A percentile compares a stretch with the other conserved stretches of the same genome.
These are phyloP conservation scores for Lithophane semibrunnea DNA, from an alignment of 2,888 invertebrate species.

Conservation along the genomic window DNA sequence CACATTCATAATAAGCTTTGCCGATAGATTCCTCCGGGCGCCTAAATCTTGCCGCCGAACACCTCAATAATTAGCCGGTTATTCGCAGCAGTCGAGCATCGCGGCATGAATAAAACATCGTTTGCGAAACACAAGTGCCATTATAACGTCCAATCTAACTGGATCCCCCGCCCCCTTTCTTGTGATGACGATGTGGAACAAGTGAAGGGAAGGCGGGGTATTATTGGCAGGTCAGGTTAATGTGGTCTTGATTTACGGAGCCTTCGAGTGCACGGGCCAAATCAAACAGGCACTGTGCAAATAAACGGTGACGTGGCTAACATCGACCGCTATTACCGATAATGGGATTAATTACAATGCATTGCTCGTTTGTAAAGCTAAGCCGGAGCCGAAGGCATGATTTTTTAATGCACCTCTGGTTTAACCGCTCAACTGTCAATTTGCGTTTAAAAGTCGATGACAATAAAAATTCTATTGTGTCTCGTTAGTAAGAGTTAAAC, in stretches of 20 bases:
- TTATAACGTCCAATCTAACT: conserved; percentile 72
- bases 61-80: conserved; percentile 88
- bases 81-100: conserved; percentile 83
- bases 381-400: conserved; percentile 26
- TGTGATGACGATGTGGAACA: conserved; percentile 37
- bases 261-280: conserved; percentile 76
- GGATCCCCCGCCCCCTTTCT: conserved; percentile 65
- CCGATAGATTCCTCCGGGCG: conserved; percentile 68
- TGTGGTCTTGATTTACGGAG: conserved; percentile 72
- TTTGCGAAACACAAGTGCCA: conserved; percentile 82
- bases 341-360: conserved; percentile 82
- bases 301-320: conserved; percentile 81
- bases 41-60: conserved; percentile 80
- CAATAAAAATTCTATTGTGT: too few relatives aligned
- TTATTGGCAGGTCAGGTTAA: conserved; percentile 67
- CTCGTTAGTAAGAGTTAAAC: too few relatives aligned
- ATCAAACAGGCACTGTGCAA: conserved; percentile 78
- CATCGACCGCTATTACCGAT: conserved; percentile 76
- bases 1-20: conserved; percentile 72
- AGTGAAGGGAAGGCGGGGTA: conserved; percentile 40
- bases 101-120: conserved; percentile 88
- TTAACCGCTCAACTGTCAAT: background rate
- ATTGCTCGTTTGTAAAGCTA: conserved; percentile 64
- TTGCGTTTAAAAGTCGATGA: too few relatives aligned
- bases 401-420: conserved; percentile 27